Evolutionary conservation across 2,113 vertebrate species (phyloP), one percentile per base, ranked within the genome.

Genomic region (Columba livia): DNA sequence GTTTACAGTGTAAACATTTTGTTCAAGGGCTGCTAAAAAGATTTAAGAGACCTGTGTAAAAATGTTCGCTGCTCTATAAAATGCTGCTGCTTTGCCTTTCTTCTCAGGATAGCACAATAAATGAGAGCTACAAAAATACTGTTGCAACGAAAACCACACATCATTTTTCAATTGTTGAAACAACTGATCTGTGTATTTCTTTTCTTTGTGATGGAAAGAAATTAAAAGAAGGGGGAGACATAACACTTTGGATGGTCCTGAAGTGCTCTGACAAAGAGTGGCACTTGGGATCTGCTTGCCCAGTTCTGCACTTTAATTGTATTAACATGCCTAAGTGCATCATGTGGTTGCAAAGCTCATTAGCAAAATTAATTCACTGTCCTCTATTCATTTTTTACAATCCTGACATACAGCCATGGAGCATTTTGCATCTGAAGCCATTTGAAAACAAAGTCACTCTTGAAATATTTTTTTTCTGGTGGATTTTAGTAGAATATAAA

Each of bases 331-430:
- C 26, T 42, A 89, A 70, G 81, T 69, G 89, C 53, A 92, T 94
- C 91, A 70, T 92, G 85, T 84, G 91, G 79, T 69, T 92, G 85
- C 82, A 92, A 90, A 94, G 89, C 95, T 93, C 94, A 96, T 93
- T 95, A 96, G 86, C 79, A 89, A 94, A 96, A 96, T 93, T 58
- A 96, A 96, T 96, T 95, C 96, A 94, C 94, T 95, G 73, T 83
- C 82, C 44, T 94, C 61, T 73, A 81, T 93, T 96, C 94, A 92
- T 89, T 91, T 94, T 93, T 93, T 66, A 90, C 82, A 92, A 32
- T 77, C 67, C 84, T 95, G 94, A 94, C 82, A 94, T 28, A 47
- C 80, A 96, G 85, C 81, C 88, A 80, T 42, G 14, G 36, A 94
- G 71, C 28, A 3, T 91, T 96, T 85, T 77, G 71, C 85, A 94